Evolutionary conservation across 1,140 invertebrate genomes (phyloP).

Genomic region (Batillaria attramentaria): DNA sequence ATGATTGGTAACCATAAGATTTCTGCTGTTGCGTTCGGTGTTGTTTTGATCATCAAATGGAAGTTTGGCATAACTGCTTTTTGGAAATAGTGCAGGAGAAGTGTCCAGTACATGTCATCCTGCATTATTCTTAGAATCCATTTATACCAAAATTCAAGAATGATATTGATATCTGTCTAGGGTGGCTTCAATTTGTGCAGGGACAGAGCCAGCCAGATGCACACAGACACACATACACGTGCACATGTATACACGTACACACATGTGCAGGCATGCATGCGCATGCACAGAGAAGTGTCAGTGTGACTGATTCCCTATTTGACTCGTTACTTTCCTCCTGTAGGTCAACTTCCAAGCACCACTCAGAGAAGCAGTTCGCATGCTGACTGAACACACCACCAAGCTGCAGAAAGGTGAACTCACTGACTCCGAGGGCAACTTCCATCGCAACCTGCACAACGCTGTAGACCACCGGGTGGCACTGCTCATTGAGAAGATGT

Average conservation of each 20-base stretch:
- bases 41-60: too few relatives aligned
- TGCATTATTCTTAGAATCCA: too few relatives aligned
- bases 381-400: conserved; percentile 60
- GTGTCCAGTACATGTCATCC: too few relatives aligned
- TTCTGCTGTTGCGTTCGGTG: too few relatives aligned
- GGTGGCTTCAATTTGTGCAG: neutral
- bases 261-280: neutral
- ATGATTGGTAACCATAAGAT: too few relatives aligned
- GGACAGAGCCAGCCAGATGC: neutral
- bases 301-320: neutral
- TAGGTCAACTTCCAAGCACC: conserved; percentile 62
- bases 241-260: neutral
- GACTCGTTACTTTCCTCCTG: neutral
- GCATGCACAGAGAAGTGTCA: neutral
- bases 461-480: conserved; percentile 51
- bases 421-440: conserved; percentile 47
- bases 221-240: conserved; percentile 1
- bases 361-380: conserved; percentile 55
- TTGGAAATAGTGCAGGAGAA: too few relatives aligned
- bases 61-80: too few relatives aligned
- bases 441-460: conserved; percentile 54
- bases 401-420: conserved; percentile 56
- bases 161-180: neutral
- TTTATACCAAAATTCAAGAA: neutral
- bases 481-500: conserved; percentile 60